These are phyloP conservation scores for Murina feae DNA, from an alignment of 2,113 vertebrate species.

Conservation along the genomic window DNA sequence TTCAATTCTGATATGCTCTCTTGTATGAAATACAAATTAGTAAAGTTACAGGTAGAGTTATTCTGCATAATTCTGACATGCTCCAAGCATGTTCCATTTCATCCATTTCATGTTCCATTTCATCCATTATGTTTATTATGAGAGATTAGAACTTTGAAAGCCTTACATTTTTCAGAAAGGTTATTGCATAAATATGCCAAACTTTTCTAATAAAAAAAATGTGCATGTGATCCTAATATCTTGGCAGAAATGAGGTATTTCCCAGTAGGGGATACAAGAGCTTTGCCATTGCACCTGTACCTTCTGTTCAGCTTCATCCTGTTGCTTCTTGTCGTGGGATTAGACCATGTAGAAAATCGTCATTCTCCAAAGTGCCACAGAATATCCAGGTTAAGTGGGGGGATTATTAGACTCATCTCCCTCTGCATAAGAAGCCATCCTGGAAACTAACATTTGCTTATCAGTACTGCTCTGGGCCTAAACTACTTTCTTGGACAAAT, in stretches of 20 bases:
- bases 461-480: background rate
- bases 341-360: background rate
- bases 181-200: background rate
- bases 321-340: background rate
- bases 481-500: slow-evolving; percentile 27
- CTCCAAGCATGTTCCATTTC: background rate
- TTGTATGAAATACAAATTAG: background rate
- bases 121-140: background rate
- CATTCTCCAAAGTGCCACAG: background rate
- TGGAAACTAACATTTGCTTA: background rate
- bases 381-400: background rate
- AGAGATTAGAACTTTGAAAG: background rate
- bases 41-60: background rate
- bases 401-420: background rate
- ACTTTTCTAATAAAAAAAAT: background rate
- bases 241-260: background rate
- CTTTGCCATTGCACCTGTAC: background rate
- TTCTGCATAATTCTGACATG: background rate
- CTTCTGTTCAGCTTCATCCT: background rate
- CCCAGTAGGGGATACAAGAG: background rate
- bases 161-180: background rate
- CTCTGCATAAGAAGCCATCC: background rate
- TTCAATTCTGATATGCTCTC: background rate
- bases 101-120: background rate
- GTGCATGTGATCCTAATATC: background rate